phyloP scores from a whole-genome alignment of 2,888 invertebrate genomes.

The Lochmaea crataegi region DNA sequence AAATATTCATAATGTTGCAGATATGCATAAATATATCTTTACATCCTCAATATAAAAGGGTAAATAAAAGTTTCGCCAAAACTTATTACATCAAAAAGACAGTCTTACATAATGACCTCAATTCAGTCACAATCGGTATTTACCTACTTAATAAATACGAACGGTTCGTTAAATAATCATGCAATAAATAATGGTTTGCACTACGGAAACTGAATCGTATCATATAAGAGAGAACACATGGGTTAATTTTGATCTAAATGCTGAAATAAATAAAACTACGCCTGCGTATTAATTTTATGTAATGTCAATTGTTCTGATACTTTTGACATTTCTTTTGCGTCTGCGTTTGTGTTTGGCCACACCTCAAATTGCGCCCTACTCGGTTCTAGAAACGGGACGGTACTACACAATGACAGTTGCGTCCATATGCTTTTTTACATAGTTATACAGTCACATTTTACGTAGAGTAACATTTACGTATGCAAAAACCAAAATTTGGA shows the following conservation, averaged over 20 bases:
- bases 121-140: conserved; percentile 33
- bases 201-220: background rate
- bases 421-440: too few relatives aligned
- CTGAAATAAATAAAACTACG: background rate
- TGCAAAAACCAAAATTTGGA: too few relatives aligned
- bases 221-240: background rate
- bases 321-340: background rate
- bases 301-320: background rate
- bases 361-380: too few relatives aligned
- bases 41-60: conserved; percentile 17
- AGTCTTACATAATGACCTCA: conserved; percentile 31
- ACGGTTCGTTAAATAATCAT: conserved; percentile 29
- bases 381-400: too few relatives aligned
- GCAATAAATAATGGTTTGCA: conserved; percentile 28
- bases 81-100: conserved; percentile 28
- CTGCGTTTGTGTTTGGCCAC: too few relatives aligned
- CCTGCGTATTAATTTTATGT: background rate
- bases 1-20: conserved; percentile 2
- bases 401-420: too few relatives aligned
- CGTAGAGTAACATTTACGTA: too few relatives aligned
- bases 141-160: conserved; percentile 32
- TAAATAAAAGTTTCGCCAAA: conserved; percentile 19
- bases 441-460: too few relatives aligned
- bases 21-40: conserved; percentile 32
- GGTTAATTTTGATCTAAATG: background rate